Percentiles rank a stretch among this genome's conserved stretches.
Evolutionary conservation across 2,888 invertebrate genomes (phyloP).

Genomic region (Alsophila aescularia): DNA sequence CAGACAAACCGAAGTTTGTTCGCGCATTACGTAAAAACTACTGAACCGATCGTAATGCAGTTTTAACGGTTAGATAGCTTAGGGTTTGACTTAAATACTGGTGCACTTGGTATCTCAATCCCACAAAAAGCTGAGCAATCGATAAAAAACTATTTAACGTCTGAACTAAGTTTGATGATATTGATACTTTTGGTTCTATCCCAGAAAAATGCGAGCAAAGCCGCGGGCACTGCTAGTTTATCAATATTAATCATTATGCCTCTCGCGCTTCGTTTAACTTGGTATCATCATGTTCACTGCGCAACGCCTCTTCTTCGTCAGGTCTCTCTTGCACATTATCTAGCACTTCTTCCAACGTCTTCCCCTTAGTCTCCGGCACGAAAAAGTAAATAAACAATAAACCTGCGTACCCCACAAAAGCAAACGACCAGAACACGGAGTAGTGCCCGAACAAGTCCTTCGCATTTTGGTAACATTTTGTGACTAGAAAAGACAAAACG

Average conservation of each 20-base stretch:
- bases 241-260: not conserved
- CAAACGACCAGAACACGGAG: constrained; percentile 85
- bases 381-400: constrained; percentile 82
- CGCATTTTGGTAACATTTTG: constrained; percentile 85
- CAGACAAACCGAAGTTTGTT: too few species aligned
- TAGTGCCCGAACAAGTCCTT: constrained; percentile 83
- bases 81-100: too few species aligned
- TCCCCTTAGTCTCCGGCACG: constrained; percentile 87
- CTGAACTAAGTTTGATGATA: too few species aligned
- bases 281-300: constrained; percentile 24
- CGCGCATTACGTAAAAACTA: too few species aligned
- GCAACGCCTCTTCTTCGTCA: constrained; percentile 53
- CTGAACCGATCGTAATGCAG: too few species aligned
- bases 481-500: constrained; percentile 82
- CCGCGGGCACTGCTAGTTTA: too few species aligned
- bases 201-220: not conserved
- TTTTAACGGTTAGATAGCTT: too few species aligned
- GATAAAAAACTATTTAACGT: too few species aligned
- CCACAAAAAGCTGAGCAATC: too few species aligned
- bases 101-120: too few species aligned
- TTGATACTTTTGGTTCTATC: too few species aligned
- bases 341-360: constrained; percentile 85
- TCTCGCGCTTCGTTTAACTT: constrained; percentile 15
- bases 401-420: constrained; percentile 80
- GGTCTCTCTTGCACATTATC: constrained; percentile 73